Evolutionary conservation across 1,140 invertebrate genomes (phyloP).

Genomic region (Chironomus striatipennis): DNA sequence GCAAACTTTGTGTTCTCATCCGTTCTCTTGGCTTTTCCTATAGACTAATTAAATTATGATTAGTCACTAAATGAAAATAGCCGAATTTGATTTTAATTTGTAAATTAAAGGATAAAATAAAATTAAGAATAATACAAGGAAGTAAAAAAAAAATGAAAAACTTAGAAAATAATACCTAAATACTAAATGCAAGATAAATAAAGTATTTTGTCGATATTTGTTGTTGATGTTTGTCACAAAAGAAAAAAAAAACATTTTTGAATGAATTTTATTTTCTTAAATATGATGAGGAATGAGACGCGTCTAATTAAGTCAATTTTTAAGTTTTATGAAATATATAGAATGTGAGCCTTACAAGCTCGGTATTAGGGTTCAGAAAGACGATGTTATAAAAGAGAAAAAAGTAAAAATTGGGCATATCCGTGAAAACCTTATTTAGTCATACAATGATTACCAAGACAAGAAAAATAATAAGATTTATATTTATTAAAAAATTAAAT

Average conservation of each 20-base stretch:
- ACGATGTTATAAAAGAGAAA: background rate
- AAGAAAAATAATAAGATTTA: too few species aligned
- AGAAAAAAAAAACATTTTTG: background rate
- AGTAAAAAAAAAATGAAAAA: background rate
- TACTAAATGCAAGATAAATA: slow-evolving; percentile 6
- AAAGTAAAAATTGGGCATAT: background rate
- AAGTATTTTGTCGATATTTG: slow-evolving; percentile 14
- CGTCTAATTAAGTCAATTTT: too few species aligned
- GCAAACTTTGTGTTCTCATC: slow-evolving; percentile 1
- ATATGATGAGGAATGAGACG: background rate
- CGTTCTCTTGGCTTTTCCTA: background rate
- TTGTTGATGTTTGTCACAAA: slow-evolving; percentile 8
- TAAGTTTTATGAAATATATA: background rate
- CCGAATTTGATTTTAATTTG: background rate
- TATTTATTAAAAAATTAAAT: background rate
- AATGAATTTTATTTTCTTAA: background rate
- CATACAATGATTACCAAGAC: background rate
- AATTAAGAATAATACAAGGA: background rate
- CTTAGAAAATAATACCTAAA: background rate
- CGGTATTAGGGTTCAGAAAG: background rate
- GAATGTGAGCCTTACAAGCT: too few species aligned
- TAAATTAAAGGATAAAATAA: background rate
- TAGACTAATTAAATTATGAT: slow-evolving; percentile 6
- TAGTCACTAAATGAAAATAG: background rate
- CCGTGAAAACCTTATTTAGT: background rate